phyloP scores from a whole-genome alignment of 2,888 invertebrate genomes.

The Oxytorus armatus region DNA sequence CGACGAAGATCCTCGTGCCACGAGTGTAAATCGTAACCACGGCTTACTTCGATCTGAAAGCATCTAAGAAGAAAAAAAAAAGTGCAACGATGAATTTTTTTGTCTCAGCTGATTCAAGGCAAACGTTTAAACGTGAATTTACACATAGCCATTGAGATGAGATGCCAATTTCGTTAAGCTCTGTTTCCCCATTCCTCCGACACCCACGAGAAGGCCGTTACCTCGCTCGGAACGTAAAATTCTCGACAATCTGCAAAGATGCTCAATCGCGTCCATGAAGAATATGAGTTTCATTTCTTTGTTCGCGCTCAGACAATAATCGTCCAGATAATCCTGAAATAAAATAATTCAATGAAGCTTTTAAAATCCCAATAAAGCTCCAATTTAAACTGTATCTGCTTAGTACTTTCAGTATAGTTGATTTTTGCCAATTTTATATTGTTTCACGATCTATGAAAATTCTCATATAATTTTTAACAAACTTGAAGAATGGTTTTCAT shows the following conservation, averaged over 20 bases:
- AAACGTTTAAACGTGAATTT: conserved; percentile 71
- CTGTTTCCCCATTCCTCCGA: conserved; percentile 96
- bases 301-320: conserved; percentile 91
- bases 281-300: conserved; percentile 94
- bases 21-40: conserved; percentile 92
- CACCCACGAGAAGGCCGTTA: conserved; percentile 94
- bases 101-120: too few relatives aligned
- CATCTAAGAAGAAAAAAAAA: conserved; percentile 85
- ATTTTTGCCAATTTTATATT: background rate
- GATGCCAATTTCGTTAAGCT: conserved; percentile 94
- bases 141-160: conserved; percentile 93
- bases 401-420: background rate
- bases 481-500: conserved; percentile 90
- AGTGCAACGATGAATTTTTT: background rate
- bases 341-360: background rate
- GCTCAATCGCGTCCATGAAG: conserved; percentile 95
- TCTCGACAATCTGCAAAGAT: conserved; percentile 93
- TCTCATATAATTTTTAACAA: conserved; percentile 55
- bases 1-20: conserved; percentile 95
- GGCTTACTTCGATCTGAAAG: conserved; percentile 94
- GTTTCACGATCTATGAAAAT: conserved; percentile 12
- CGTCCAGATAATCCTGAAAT: conserved; percentile 91
- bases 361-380: too few relatives aligned
- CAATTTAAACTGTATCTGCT: too few relatives aligned
- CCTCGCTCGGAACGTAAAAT: conserved; percentile 94